Conservation (phyloP, 2,888 invertebrate genomes). For the Caenorhabditis wallacei region DNA sequence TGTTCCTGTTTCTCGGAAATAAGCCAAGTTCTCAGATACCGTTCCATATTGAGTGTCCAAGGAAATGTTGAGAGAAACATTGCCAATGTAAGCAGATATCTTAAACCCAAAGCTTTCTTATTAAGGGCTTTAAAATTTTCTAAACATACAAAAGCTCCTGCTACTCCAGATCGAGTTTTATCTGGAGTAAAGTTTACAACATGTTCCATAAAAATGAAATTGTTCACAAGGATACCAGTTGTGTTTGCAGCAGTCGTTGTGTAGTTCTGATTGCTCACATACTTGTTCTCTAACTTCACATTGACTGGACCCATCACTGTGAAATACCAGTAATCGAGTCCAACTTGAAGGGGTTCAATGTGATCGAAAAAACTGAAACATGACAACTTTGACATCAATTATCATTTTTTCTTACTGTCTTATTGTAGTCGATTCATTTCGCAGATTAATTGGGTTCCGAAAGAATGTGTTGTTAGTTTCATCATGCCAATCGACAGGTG, state of each 20-base stretch:
- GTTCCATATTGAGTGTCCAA: not conserved
- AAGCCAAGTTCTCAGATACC: not conserved
- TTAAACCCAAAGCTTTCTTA: not conserved
- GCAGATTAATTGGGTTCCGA: not conserved
- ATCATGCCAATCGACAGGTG: not conserved
- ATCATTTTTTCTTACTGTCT: not conserved
- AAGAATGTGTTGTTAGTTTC: constrained; percentile 19
- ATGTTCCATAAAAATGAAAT: not conserved
- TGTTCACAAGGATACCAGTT: constrained; percentile 10
- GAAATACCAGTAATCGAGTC: constrained; percentile 14
- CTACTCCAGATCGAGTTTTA: not conserved
- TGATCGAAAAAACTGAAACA: constrained; percentile 13
- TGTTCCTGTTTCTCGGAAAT: not conserved
- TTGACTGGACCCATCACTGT: not conserved
- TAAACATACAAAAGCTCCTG: constrained; percentile 4
- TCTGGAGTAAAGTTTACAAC: constrained; percentile 1
- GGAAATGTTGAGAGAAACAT: not conserved
- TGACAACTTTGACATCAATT: not conserved
- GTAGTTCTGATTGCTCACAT: constrained; percentile 13
- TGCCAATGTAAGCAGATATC: not conserved
- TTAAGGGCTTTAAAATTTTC: not conserved
- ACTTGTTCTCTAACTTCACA: constrained; percentile 11
- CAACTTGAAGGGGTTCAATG: constrained; percentile 13
- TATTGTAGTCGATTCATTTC: not conserved
- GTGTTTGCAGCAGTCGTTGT: constrained; percentile 5